Base-by-base conservation (phyloP, 2,113 vertebrate species). In the Charadrius vociferus region DNA sequence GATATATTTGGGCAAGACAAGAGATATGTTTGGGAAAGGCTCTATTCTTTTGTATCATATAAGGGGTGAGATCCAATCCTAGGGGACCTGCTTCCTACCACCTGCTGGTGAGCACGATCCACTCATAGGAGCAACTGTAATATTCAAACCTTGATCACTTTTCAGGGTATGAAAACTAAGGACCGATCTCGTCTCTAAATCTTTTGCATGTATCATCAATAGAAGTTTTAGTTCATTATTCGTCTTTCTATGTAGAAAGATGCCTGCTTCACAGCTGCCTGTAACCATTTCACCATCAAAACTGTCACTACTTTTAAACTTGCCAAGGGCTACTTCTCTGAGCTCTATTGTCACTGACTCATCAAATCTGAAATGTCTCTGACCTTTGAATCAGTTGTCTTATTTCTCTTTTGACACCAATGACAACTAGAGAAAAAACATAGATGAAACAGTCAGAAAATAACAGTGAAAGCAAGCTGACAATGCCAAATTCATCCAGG, bases 381-480 rank as follows among this genome's bases (percentile, higher is more conserved):
- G 96, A 97, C 95, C 97, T 97, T 94, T 93, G 95, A 95, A 94
- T 95, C 86, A 89, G 93, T 96, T 91, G 93, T 91, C 91, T 94
- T 92, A 89, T 84, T 95, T 92, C 73, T 96, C 89, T 97, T 95
- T 81, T 93, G 94, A 97, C 91, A 96, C 73, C 93, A 91, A 77
- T 94, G 96, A 96, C 96, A 97, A 93, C 83, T 75, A 87, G 91
- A 93, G 86, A 74, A 87, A 95, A 86, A 91, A 95, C 17, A 52
- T 56, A 91, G 94, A 95, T 81, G 81, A 89, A 96, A 88, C 55
- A 95, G 37, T 89, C 93, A 93, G 72, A 70, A 88, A 95, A 89
- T 59, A 96, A 79, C 73, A 92, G 83, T 15, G 52, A 94, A 86
- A 86, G 63, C 77, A 87, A 93, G 70, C 53, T 84, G 91, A 95